Evolutionary conservation across 2,797 vertebrate genomes (phyloP), one percentile per base, ranked within the genome.

Genomic region (Periparus ater): DNA sequence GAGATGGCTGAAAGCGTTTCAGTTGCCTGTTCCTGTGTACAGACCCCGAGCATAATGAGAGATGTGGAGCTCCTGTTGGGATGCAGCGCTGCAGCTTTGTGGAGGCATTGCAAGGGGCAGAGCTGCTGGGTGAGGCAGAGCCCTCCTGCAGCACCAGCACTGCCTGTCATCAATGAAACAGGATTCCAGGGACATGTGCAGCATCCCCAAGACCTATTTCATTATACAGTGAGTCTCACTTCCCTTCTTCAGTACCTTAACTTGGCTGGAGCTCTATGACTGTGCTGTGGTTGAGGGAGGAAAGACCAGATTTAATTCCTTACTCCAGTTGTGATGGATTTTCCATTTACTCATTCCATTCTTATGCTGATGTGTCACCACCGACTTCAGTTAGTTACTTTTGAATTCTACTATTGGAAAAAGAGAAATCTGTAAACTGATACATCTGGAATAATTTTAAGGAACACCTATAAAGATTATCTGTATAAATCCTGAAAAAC

Each of bases 1-100:
- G 74, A 77, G 58, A 14, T 44, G 60, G 38, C 22, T 88, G 58
- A 50, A 60, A 55, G 62, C 8, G 5, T 76, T 85, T 50, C 44
- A 12, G 51, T 57, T 45, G 21, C 76, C 29, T 27, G 16, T 27
- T 77, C 10, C 40, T 32, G 48, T 44, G 68, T 19, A 26, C 12
- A 47, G 55, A 22, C 72, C 26, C 26, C 0, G 0, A 57, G 40
- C 7, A 5, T 2, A 23, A 9, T 2, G 1, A 40, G 38, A 40
- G 38, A 40, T 16, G 8, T 26, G 70, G 36, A 71, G 51, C 51
- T 53, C 44, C 36, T 13, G 32, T 32, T 26, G 12, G 60, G 60
- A 27, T 2, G 6, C 44, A 25, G 85, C 42, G 15, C 6, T 2
- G 38, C 3, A 17, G 57, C 42, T 58, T 20, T 7, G 4, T 16